Base-by-base conservation (phyloP, 1,140 invertebrate species). In the Marisa cornuarietis region DNA sequence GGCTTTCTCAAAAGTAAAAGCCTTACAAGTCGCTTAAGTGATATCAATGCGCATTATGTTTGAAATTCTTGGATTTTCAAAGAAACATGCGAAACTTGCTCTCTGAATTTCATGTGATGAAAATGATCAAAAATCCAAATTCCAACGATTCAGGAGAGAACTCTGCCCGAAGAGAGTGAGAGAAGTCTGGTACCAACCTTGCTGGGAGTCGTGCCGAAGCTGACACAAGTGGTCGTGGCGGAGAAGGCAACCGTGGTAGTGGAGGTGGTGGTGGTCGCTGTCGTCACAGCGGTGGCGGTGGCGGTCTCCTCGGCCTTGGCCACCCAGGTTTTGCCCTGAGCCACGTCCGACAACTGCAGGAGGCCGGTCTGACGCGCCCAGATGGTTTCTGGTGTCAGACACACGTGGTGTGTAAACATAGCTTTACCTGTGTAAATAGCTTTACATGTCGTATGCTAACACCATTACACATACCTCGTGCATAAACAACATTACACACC, bases 331-430 rank as follows among this genome's bases (percentile, higher is more conserved):
- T 84, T 83, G 52, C 74, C 69, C 63, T 81, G 79, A 51, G 82
- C 82, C 58, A 80, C 80, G 52, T 84, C 83, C 22, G 83, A 81
- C 66, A 84, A 69, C 24, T 85, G 83, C 68, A 88, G 83, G 20
- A 90, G 82, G 42, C 84, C 86, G 11, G 90, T 89, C 88, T 95
- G 95, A 86, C 95, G 96, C 4, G 95, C 94, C 18, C 96, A 95
- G 74, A 96, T 95, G 0, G 95, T 96, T 90, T 96, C 95, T 71
- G 93, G 58, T 82, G 80, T 82, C 51, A 84, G 14, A n/a, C 22
- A 14, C 10, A 72, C 0, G 26, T 3, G 2, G 51, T 20, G 54
- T 58, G 54, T 3, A 18, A 58, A n/a, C n/a, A 18, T 7, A 51
- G 31, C 69, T 11, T 71, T 6, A 71, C 65, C 13, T 11, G 65